These are phyloP conservation scores for Sminthopsis crassicaudata DNA, from an alignment of 2,113 vertebrate genomes.

Conservation along the genomic window DNA sequence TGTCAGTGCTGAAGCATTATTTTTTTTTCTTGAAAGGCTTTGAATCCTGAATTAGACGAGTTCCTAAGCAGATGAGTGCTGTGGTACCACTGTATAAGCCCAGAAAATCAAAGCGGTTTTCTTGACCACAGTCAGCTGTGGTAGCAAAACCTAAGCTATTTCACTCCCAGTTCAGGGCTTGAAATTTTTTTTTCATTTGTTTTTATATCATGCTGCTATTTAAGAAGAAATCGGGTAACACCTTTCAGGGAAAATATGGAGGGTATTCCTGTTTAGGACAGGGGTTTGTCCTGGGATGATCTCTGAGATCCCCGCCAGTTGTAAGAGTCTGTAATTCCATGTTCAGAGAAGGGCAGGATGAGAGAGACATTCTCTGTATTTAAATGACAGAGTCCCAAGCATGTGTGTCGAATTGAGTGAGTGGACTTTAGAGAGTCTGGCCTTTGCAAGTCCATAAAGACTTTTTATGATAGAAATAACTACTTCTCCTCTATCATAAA, in stretches of 20 bases:
- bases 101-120: not conserved
- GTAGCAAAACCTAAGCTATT: not conserved
- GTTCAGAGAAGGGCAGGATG: not conserved
- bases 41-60: too few relatives aligned
- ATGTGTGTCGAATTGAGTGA: not conserved
- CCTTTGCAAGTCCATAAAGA: not conserved
- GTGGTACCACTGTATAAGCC: not conserved
- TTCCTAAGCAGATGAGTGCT: too few relatives aligned
- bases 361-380: conserved; percentile 1
- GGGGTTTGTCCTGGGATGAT: not conserved
- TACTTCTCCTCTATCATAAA: not conserved
- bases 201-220: not conserved
- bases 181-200: not conserved
- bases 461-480: conserved; percentile 35
- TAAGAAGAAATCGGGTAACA: not conserved
- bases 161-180: not conserved
- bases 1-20: too few relatives aligned
- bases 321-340: not conserved
- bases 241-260: not conserved
- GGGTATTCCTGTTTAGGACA: not conserved
- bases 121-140: not conserved
- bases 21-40: too few relatives aligned
- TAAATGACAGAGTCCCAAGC: not conserved
- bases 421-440: not conserved
- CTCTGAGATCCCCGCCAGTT: not conserved